Evolutionary conservation across 2,113 vertebrate species (phyloP).

Genomic region (Nerophis ophidion): DNA sequence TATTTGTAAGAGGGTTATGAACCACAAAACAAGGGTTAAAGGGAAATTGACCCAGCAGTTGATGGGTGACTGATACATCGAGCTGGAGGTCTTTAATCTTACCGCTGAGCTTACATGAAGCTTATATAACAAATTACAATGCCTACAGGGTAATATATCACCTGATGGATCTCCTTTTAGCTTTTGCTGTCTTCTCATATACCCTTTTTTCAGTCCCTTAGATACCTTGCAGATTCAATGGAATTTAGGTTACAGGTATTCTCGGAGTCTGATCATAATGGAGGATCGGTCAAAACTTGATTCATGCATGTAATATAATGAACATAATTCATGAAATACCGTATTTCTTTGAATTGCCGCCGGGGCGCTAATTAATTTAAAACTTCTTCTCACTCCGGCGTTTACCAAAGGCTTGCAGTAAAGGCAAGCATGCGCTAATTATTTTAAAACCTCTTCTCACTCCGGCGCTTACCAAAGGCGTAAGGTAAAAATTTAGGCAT

Average conservation of each 20-base stretch:
- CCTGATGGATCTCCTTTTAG: constrained; percentile 61
- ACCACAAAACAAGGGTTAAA: constrained; percentile 82
- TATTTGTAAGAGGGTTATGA: constrained; percentile 76
- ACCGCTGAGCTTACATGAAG: constrained; percentile 75
- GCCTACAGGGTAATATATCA: constrained; percentile 73
- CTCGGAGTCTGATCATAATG: constrained; percentile 51
- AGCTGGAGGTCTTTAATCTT: constrained; percentile 78
- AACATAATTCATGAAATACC: too few species aligned
- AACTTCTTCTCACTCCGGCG: too few species aligned
- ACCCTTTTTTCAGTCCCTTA: constrained; percentile 45
- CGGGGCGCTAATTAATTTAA: too few species aligned
- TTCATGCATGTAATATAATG: too few species aligned
- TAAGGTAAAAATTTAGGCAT: too few species aligned
- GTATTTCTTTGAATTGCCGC: too few species aligned
- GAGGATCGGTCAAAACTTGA: constrained; percentile 29
- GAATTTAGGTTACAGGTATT: constrained; percentile 49
- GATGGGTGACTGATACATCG: constrained; percentile 76
- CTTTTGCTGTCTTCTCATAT: constrained; percentile 40
- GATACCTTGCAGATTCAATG: constrained; percentile 31
- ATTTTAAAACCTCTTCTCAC: too few species aligned
- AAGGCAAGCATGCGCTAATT: too few species aligned
- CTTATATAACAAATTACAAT: constrained; percentile 78
- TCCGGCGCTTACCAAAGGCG: too few species aligned
- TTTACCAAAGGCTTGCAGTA: too few species aligned
- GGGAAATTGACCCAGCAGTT: constrained; percentile 78